Evolutionary conservation across 2,113 vertebrate genomes (phyloP).

Genomic region (Dermatemys mawii): DNA sequence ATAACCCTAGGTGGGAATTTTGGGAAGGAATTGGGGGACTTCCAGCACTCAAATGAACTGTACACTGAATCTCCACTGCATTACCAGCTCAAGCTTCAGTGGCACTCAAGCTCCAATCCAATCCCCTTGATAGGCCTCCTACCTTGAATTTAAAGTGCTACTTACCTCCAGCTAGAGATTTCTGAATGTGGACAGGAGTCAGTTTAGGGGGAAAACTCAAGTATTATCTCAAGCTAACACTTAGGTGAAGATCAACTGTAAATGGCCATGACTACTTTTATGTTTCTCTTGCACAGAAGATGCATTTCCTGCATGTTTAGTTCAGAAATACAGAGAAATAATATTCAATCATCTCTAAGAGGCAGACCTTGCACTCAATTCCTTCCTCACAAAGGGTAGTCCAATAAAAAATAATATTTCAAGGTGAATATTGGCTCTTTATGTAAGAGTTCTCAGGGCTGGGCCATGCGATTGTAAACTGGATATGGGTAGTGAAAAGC

Average conservation of each 20-base stretch:
- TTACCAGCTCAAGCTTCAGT: neutral
- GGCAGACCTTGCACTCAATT: neutral
- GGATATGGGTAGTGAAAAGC: neutral
- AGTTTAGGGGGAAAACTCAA: neutral
- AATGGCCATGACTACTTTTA: constrained; percentile 34
- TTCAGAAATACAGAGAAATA: rapidly evolving
- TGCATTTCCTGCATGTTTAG: constrained; percentile 42
- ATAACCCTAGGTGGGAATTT: neutral
- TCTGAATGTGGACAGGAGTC: neutral
- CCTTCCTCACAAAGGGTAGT: neutral
- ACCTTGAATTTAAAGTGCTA: constrained; percentile 12
- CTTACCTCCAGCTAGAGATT: constrained; percentile 12
- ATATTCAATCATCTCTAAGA: neutral
- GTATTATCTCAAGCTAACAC: constrained; percentile 19
- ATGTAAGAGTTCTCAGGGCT: neutral
- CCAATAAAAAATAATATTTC: neutral
- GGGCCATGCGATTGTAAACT: neutral
- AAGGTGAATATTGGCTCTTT: neutral
- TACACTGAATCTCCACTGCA: constrained; percentile 5
- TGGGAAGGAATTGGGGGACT: constrained; percentile 29
- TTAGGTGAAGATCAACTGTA: neutral
- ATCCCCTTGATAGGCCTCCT: constrained; percentile 4
- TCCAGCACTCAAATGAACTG: neutral
- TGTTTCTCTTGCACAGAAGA: constrained; percentile 54
- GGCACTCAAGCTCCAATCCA: constrained; percentile 46